A percentile compares a stretch with the other conserved stretches of the same genome.
Conservation (phyloP, 2,888 invertebrate genomes). For the Zootermopsis nevadensis region DNA sequence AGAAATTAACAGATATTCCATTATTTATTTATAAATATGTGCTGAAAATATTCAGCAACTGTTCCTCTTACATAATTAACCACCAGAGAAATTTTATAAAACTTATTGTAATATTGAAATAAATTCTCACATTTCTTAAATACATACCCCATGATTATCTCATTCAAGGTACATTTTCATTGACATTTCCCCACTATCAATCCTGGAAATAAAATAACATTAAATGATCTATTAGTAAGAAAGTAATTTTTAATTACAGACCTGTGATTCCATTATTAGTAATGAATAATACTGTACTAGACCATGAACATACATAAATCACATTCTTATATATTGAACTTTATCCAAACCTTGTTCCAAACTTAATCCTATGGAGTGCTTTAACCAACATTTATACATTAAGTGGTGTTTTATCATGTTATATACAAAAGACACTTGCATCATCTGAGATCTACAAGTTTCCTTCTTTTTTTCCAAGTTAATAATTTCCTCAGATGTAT, state of each 20-base stretch:
- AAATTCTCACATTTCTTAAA: neutral
- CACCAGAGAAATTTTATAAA: conserved; percentile 35
- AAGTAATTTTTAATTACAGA: neutral
- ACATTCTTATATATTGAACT: neutral
- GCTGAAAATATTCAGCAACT: conserved; percentile 13
- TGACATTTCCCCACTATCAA: conserved; percentile 15
- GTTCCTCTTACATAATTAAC: conserved; percentile 22
- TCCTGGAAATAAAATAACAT: neutral
- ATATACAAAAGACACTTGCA: conserved; percentile 18
- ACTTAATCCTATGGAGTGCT: neutral
- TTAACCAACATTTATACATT: neutral
- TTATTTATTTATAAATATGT: conserved; percentile 37
- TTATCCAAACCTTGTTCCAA: neutral
- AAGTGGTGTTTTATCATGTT: conserved; percentile 22
- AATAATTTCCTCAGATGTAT: neutral
- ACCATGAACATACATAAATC: neutral
- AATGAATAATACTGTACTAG: neutral
- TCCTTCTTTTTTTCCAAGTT: neutral
- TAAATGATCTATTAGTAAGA: neutral
- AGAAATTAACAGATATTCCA: neutral
- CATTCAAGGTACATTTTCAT: conserved; percentile 7
- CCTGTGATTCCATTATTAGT: conserved; percentile 2
- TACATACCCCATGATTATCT: conserved; percentile 14
- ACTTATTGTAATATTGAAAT: conserved; percentile 32
- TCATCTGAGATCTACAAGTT: neutral